Percentiles rank a stretch among this genome's conserved stretches.
Evolutionary conservation across 2,888 invertebrate genomes (phyloP).

Genomic region (Sisyra terminalis): DNA sequence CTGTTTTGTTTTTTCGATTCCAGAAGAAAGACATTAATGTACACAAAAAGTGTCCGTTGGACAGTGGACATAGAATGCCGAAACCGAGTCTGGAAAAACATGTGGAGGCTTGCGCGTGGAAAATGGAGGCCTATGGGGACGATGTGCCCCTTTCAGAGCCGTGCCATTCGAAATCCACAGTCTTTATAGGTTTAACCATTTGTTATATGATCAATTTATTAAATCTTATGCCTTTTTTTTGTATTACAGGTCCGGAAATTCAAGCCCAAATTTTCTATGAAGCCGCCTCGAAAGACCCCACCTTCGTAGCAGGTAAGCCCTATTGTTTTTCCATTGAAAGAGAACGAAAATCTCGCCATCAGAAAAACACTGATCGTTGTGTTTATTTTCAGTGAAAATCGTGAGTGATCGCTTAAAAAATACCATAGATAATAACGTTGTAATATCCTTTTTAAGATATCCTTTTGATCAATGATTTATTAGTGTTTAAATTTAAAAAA

Average conservation of each 20-base stretch:
- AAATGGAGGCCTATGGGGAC: slow-evolving; percentile 27
- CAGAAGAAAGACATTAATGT: slow-evolving; percentile 22
- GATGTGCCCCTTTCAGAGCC: slow-evolving; percentile 28
- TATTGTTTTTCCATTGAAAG: background rate
- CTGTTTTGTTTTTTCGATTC: slow-evolving; percentile 12
- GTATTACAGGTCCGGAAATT: slow-evolving; percentile 25
- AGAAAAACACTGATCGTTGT: background rate
- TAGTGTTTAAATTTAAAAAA: background rate
- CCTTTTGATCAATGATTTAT: slow-evolving; percentile 2
- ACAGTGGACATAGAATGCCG: slow-evolving; percentile 28
- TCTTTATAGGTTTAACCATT: slow-evolving; percentile 23
- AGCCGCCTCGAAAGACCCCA: slow-evolving; percentile 18
- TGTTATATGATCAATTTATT: background rate
- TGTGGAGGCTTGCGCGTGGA: slow-evolving; percentile 28
- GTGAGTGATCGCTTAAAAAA: slow-evolving; percentile 5
- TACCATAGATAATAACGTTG: slow-evolving; percentile 1
- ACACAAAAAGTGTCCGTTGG: slow-evolving; percentile 29
- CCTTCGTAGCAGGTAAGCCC: slow-evolving; percentile 20
- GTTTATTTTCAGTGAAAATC: slow-evolving; percentile 6
- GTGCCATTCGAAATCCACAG: slow-evolving; percentile 17
- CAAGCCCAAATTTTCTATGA: slow-evolving; percentile 22
- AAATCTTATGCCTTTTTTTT: slow-evolving; percentile 11
- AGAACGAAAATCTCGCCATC: background rate
- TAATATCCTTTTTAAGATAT: slow-evolving; percentile 6
- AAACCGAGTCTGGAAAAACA: slow-evolving; percentile 25